A percentile compares a stretch with the other conserved stretches of the same genome.
These are phyloP conservation scores for Megaceryle maxima DNA, from an alignment of 2,113 vertebrate genomes.

Conservation along the genomic window DNA sequence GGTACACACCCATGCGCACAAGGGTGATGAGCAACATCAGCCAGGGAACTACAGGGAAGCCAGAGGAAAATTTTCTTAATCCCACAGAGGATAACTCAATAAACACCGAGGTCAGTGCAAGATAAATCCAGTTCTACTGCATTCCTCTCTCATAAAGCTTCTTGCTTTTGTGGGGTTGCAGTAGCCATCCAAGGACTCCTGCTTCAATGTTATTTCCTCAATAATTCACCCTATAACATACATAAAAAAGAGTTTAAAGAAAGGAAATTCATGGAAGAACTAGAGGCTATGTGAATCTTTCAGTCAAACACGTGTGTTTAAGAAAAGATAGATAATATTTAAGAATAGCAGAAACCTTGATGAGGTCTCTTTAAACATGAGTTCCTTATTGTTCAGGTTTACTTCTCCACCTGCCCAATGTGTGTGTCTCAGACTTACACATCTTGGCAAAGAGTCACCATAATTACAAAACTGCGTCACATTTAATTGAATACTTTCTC, in stretches of 20 bases:
- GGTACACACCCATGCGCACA: background rate
- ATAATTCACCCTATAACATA: background rate
- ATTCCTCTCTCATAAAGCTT: background rate
- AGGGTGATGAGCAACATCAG: background rate
- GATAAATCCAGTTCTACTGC: background rate
- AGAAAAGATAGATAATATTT: background rate
- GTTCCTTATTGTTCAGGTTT: background rate
- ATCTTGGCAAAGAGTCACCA: background rate
- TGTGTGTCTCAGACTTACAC: background rate
- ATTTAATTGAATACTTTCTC: background rate
- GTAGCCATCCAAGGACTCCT: background rate
- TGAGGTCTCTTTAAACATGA: background rate
- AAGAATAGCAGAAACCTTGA: background rate
- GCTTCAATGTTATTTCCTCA: background rate
- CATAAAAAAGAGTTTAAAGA: background rate
- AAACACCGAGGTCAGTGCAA: background rate
- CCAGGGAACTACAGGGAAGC: background rate
- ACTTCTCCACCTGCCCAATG: background rate
- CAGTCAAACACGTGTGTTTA: rapidly evolving
- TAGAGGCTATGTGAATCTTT: background rate
- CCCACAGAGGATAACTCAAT: background rate
- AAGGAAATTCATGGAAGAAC: background rate
- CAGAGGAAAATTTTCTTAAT: background rate
- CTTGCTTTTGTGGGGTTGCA: background rate
- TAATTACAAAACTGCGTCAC: background rate